These are phyloP conservation scores for Idaea aversata DNA, from an alignment of 2,888 invertebrate species.

Conservation along the genomic window DNA sequence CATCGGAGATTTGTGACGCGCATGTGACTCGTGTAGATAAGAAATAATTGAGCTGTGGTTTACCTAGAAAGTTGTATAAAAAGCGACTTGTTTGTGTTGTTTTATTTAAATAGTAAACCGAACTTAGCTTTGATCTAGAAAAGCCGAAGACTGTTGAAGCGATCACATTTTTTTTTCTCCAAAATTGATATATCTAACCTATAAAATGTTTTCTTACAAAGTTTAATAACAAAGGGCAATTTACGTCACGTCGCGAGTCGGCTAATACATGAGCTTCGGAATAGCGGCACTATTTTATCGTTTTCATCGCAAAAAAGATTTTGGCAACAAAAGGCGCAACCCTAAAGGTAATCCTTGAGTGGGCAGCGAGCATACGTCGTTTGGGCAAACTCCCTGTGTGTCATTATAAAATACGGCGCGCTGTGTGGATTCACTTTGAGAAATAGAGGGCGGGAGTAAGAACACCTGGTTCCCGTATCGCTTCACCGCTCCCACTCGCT, in stretches of 20 bases:
- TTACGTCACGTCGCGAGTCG: slow-evolving; percentile 19
- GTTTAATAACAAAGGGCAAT: slow-evolving; percentile 18
- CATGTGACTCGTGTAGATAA: background rate
- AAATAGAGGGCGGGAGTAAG: slow-evolving; percentile 64
- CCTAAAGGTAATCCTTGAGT: slow-evolving; percentile 66
- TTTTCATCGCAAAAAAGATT: slow-evolving; percentile 38
- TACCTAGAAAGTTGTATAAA: too few relatives aligned
- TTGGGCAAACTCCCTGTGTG: slow-evolving; percentile 67
- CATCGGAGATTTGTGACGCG: background rate
- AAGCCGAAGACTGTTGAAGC: background rate
- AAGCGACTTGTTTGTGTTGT: too few relatives aligned
- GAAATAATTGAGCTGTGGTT: background rate
- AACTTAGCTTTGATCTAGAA: too few relatives aligned
- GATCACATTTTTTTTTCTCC: background rate
- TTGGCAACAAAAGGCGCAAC: slow-evolving; percentile 45
- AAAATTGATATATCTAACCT: background rate
- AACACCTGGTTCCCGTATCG: slow-evolving; percentile 60
- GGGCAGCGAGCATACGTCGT: slow-evolving; percentile 71
- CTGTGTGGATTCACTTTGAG: slow-evolving; percentile 74
- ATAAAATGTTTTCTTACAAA: slow-evolving; percentile 2
- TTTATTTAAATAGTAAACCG: too few relatives aligned
- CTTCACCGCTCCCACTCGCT: slow-evolving; percentile 41
- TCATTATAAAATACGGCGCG: slow-evolving; percentile 75
- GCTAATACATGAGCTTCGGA: slow-evolving; percentile 16
- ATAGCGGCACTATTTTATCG: slow-evolving; percentile 31